Conservation (phyloP, 2,113 vertebrate genomes). For the Ginglymostoma cirratum region DNA sequence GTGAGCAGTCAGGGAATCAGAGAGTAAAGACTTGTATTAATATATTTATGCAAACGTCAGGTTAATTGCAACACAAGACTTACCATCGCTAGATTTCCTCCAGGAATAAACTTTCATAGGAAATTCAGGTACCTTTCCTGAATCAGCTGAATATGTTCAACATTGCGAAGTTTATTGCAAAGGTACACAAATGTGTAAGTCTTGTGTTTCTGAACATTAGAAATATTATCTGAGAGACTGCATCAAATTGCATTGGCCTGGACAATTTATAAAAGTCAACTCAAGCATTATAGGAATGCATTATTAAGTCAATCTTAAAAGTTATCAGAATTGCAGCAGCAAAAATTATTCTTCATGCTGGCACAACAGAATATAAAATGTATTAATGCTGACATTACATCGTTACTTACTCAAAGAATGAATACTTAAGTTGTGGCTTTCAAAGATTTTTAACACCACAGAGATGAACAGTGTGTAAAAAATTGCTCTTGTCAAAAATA, state of each 20-base stretch:
- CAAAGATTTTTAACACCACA: not conserved
- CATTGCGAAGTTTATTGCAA: not conserved
- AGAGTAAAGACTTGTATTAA: not conserved
- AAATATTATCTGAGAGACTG: constrained; percentile 21
- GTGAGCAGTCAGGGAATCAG: not conserved
- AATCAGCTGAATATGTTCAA: constrained; percentile 24
- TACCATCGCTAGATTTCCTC: not conserved
- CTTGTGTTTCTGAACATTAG: not conserved
- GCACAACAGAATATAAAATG: not conserved
- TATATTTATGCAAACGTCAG: not conserved
- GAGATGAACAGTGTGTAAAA: not conserved
- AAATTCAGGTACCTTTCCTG: not conserved
- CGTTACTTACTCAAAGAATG: not conserved
- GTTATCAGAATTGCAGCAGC: constrained; percentile 28
- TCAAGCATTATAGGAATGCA: constrained; percentile 22
- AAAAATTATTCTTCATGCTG: not conserved
- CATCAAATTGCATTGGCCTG: constrained; percentile 18
- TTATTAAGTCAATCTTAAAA: constrained; percentile 28
- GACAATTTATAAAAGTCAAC: not conserved
- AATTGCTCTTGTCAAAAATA: not conserved
- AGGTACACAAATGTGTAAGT: not conserved
- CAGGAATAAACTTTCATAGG: not conserved
- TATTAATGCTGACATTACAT: not conserved
- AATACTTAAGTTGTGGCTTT: not conserved
- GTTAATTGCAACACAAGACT: not conserved